Percentiles rank a stretch among this genome's conserved stretches.
phyloP scores from a whole-genome alignment of 2,113 vertebrate species.

The Hystrix brachyura region DNA sequence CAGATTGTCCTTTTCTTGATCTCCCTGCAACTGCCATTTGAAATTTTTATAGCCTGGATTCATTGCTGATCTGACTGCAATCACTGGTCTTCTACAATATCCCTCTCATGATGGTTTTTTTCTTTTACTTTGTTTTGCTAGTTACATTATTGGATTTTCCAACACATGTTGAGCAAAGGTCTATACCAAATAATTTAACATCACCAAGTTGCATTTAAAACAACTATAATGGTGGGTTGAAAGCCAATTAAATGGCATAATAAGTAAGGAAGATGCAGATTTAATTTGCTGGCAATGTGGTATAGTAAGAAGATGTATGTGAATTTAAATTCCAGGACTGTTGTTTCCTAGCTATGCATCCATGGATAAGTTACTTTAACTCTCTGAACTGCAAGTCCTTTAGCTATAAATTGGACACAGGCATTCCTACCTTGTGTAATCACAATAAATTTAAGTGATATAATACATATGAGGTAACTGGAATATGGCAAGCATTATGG shows the following conservation, averaged over 20 bases:
- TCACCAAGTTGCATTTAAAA: slow-evolving; percentile 65
- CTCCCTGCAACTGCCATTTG: slow-evolving; percentile 19
- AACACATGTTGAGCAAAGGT: slow-evolving; percentile 29
- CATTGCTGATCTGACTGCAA: slow-evolving; percentile 46
- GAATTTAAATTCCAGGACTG: not conserved
- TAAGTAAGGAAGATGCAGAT: slow-evolving; percentile 46
- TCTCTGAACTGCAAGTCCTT: slow-evolving; percentile 19
- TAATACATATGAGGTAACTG: not conserved
- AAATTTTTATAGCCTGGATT: slow-evolving; percentile 56
- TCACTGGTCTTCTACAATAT: slow-evolving; percentile 59
- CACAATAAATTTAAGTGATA: not conserved
- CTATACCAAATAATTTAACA: slow-evolving; percentile 28
- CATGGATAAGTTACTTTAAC: not conserved
- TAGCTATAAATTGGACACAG: not conserved
- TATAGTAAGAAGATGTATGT: not conserved
- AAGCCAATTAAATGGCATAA: slow-evolving; percentile 36
- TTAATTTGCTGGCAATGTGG: not conserved
- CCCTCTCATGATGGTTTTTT: slow-evolving; percentile 24
- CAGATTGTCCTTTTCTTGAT: slow-evolving; percentile 32
- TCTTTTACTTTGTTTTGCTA: not conserved
- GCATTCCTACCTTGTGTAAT: not conserved
- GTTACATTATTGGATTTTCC: slow-evolving; percentile 38
- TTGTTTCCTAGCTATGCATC: not conserved
- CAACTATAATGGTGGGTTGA: not conserved
- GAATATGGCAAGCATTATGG: not conserved